Evolutionary conservation across 2,888 invertebrate species (phyloP).

Genomic region (Ganaspis brasiliensis): DNA sequence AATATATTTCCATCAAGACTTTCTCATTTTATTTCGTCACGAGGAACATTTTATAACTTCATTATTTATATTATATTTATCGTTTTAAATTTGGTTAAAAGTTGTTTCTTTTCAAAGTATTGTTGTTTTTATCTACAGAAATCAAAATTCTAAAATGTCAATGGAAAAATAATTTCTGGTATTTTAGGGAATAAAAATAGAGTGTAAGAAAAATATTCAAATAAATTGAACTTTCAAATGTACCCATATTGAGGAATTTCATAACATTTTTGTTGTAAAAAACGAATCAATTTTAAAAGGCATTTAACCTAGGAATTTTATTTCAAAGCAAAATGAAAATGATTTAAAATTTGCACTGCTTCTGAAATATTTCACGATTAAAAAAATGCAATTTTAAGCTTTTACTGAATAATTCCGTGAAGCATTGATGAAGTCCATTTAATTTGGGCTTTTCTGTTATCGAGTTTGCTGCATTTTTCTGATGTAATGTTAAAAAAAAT

Average conservation of each 20-base stretch:
- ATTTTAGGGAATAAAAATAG: too few species aligned
- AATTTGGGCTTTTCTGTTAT: background rate
- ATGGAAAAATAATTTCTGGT: too few species aligned
- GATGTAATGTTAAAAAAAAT: background rate
- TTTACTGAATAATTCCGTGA: background rate
- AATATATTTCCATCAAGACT: background rate
- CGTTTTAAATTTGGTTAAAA: too few species aligned
- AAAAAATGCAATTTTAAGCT: background rate
- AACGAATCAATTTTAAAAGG: background rate
- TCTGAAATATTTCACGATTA: background rate
- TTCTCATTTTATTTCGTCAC: background rate
- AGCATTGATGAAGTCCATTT: conserved; percentile 9
- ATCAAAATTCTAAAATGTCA: too few species aligned
- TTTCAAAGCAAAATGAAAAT: conserved; percentile 1
- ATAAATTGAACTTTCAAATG: too few species aligned
- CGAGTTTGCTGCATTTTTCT: background rate
- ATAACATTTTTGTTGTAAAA: too few species aligned
- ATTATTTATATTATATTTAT: too few species aligned
- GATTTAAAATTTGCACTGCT: conserved; percentile 9
- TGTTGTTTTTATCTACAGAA: too few species aligned
- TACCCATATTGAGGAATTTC: too few species aligned
- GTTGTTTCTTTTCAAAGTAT: too few species aligned
- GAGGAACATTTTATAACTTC: too few species aligned
- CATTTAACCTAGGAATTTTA: background rate
- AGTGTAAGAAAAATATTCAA: too few species aligned